Evolutionary conservation across 2,888 invertebrate species (phyloP), one percentile per base, ranked within the genome.

Genomic region (Cantharis lateralis): DNA sequence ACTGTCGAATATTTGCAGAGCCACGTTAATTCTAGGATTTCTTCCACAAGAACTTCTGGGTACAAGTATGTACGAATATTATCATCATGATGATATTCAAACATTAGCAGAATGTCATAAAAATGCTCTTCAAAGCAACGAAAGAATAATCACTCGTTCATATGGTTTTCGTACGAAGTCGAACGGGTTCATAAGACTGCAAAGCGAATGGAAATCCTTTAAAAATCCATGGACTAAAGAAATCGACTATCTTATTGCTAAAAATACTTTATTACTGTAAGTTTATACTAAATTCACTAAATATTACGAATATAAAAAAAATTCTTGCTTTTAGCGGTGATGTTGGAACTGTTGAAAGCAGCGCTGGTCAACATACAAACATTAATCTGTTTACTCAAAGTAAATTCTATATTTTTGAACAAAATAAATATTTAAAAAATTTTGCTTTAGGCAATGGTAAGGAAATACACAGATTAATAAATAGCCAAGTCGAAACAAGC

Each of bases 161-260:
- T 96, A 96, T 88, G 90, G 93, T 81, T 96, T 97, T 89, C 91
- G 95, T 76, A 92, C 93, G 64, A 96, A 96, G 88, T 94, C 94
- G 83, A 95, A 95, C 71, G 90, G 91, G 3, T 94, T 92, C 83
- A 91, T 93, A 4, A 91, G 92, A 72, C 88, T 98, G 15, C 94
- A 94, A 84, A 96, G 96, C 78, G 94, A 94, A 85, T 96, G 96
- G 93, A 96, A 94, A 83, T 93, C 95, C 0, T 97, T 98, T 87
- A 93, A 93, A 84, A 98, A 98, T 89, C 98, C 98, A 0, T 98
- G 97, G 97, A 98, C 97, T 0, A 96, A 96, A 88, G 98, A 98
- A 85, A 93, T 96, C 79, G 98, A 98, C 85, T 96, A 95, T 86
- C 91, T 98, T 80, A 94, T 97, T 81, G 95, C 96, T 0, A 96